Conservation (phyloP, 2,797 vertebrate species). For the Acanthopagrus latus region DNA sequence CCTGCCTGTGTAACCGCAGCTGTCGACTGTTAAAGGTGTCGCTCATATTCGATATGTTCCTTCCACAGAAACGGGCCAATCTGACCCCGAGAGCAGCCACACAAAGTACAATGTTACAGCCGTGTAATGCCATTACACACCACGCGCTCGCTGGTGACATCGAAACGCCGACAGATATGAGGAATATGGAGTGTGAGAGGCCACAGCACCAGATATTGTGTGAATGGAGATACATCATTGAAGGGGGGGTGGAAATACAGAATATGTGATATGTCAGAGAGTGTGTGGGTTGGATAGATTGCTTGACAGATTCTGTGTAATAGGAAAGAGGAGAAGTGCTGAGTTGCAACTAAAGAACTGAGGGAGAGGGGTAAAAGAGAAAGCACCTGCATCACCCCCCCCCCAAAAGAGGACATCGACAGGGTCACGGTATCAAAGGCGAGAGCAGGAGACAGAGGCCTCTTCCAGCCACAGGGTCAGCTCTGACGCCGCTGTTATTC, state of each 20-base stretch:
- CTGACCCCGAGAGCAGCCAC: slow-evolving; percentile 38
- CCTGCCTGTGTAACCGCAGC: too few species aligned
- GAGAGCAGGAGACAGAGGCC: slow-evolving; percentile 37
- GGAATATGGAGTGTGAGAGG: slow-evolving; percentile 17
- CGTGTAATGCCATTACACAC: slow-evolving; percentile 61
- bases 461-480: slow-evolving; percentile 65
- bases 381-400: slow-evolving; percentile 63
- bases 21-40: not conserved
- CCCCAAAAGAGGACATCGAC: slow-evolving; percentile 34
- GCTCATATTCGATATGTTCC: slow-evolving; percentile 51
- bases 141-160: slow-evolving; percentile 14
- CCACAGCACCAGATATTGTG: slow-evolving; percentile 7
- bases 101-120: slow-evolving; percentile 57
- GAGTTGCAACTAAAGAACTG: slow-evolving; percentile 1
- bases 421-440: slow-evolving; percentile 67
- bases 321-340: not conserved
- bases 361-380: slow-evolving; percentile 11
- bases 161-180: not conserved
- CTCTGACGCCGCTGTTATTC: slow-evolving; percentile 72
- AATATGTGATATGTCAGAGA: slow-evolving; percentile 20
- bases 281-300: slow-evolving; percentile 16
- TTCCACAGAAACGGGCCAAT: slow-evolving; percentile 30
- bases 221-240: slow-evolving; percentile 24
- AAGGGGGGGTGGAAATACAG: not conserved
- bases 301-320: slow-evolving; percentile 15